These are phyloP conservation scores for Kradibia gibbosae DNA, from an alignment of 1,140 invertebrate genomes.

Conservation along the genomic window DNA sequence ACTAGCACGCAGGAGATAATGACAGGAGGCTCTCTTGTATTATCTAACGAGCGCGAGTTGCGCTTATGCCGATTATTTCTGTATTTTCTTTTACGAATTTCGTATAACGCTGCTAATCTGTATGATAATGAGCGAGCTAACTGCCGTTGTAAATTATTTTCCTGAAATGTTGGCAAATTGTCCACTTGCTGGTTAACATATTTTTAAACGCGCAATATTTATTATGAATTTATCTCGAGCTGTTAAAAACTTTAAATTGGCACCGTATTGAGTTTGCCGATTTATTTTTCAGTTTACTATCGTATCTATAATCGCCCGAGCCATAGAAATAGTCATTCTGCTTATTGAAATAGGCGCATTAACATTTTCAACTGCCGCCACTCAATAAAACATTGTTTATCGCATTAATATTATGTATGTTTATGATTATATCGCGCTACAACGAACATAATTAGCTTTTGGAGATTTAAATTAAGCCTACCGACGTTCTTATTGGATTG, in stretches of 20 bases:
- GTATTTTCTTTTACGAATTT: conserved; percentile 36
- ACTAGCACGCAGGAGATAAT: conserved; percentile 7
- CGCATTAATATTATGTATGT: neutral
- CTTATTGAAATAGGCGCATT: neutral
- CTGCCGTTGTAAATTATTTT: conserved; percentile 24
- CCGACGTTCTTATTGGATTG: neutral
- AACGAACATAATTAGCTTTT: neutral
- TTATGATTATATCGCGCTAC: neutral
- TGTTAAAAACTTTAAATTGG: conserved; percentile 10
- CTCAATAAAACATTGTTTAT: neutral
- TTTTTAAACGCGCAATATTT: conserved; percentile 34
- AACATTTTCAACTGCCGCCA: neutral
- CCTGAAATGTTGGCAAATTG: conserved; percentile 20
- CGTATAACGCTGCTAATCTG: conserved; percentile 13
- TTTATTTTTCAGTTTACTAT: neutral
- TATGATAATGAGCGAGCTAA: conserved; percentile 37
- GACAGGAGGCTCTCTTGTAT: conserved; percentile 24
- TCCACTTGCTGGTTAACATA: conserved; percentile 3
- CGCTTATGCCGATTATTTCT: conserved; percentile 11
- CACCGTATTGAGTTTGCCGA: neutral
- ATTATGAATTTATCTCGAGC: conserved; percentile 4
- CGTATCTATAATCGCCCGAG: neutral
- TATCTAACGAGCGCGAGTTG: conserved; percentile 9
- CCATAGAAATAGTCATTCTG: neutral
- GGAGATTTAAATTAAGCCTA: neutral